Evolutionary conservation across 2,888 invertebrate species (phyloP).

Genomic region (Capitulum mitella): DNA sequence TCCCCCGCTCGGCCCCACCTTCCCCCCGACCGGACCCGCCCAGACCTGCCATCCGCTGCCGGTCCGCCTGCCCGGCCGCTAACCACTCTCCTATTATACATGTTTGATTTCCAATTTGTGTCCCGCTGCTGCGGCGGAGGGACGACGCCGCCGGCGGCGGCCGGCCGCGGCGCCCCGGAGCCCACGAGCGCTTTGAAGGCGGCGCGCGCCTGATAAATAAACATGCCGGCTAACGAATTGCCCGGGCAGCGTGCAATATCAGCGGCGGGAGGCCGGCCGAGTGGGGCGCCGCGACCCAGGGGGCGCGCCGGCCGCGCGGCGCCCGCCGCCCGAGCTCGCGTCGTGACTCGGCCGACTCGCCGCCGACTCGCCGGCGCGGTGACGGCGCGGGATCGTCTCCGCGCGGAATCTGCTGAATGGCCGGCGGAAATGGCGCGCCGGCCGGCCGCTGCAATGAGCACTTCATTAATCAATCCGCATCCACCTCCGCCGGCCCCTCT

Average conservation of each 20-base stretch:
- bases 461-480: constrained; percentile 17
- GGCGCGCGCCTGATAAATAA: constrained; percentile 15
- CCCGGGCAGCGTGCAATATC: constrained; percentile 2
- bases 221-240: constrained; percentile 11
- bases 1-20: neutral
- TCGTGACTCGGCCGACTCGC: no score
- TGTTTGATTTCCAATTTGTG: neutral
- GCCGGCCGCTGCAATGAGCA: constrained; percentile 11
- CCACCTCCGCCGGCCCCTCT: neutral
- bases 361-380: neutral
- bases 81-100: neutral
- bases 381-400: neutral
- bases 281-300: no score
- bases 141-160: neutral
- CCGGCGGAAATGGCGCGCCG: neutral
- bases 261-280: neutral
- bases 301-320: no score
- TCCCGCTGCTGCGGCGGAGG: neutral
- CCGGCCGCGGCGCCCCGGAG: neutral
- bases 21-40: no score
- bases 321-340: no score
- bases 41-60: no score
- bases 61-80: neutral
- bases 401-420: neutral
- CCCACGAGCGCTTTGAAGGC: neutral